Conservation (phyloP, 2,113 vertebrate species). For the Pao palembangensis region DNA sequence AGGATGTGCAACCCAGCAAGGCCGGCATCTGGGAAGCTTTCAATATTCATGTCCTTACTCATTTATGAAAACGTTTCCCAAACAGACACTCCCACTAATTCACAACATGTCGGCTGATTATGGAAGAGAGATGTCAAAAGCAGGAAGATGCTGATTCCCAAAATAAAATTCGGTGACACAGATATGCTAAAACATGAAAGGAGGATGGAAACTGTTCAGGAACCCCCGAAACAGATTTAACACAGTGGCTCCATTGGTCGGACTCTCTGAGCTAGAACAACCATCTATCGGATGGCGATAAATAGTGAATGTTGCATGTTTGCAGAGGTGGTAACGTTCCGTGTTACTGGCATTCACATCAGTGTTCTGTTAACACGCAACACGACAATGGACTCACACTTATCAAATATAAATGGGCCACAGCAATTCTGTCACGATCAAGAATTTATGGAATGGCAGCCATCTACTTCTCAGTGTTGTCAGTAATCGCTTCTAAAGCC, state of each 20-base stretch:
- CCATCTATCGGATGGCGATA: too few species aligned
- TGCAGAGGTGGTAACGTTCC: too few species aligned
- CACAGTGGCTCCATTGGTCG: too few species aligned
- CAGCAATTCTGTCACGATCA: background rate
- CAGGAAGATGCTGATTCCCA: background rate
- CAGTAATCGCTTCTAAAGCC: background rate
- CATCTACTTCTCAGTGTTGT: background rate
- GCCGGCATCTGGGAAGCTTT: constrained; percentile 51
- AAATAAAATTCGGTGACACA: too few species aligned
- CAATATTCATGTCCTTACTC: constrained; percentile 48
- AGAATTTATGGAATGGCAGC: background rate
- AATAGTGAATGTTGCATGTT: too few species aligned
- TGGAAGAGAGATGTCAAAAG: constrained; percentile 32
- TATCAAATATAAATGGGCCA: background rate
- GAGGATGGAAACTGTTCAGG: too few species aligned
- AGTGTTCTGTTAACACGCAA: background rate
- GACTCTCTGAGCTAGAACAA: too few species aligned
- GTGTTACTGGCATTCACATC: too few species aligned
- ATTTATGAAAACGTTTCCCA: constrained; percentile 45
- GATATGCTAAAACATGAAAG: too few species aligned
- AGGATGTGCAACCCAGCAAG: constrained; percentile 51
- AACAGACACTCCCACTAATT: constrained; percentile 39
- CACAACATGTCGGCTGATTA: constrained; percentile 53
- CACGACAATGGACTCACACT: background rate
- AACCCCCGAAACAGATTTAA: too few species aligned